Evolutionary conservation across 2,888 invertebrate genomes (phyloP).

Genomic region (Eucera pruinosa): DNA sequence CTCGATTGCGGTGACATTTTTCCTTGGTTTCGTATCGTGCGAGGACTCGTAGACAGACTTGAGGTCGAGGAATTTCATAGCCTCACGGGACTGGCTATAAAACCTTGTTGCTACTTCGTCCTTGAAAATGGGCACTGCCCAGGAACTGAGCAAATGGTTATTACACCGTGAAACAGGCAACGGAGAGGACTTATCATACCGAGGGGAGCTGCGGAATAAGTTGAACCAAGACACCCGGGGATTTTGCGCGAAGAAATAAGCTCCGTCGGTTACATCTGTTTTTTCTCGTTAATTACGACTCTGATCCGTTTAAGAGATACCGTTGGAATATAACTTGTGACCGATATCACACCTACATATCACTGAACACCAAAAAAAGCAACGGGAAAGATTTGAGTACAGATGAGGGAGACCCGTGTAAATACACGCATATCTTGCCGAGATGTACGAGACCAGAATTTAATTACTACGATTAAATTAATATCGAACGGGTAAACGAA

Average conservation of each 20-base stretch:
- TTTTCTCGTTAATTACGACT: slow-evolving; percentile 45
- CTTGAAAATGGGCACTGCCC: slow-evolving; percentile 53
- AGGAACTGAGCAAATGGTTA: slow-evolving; percentile 62
- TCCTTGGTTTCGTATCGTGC: slow-evolving; percentile 31
- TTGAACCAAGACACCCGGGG: slow-evolving; percentile 43
- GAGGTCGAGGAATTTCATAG: slow-evolving; percentile 54
- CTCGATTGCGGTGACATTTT: slow-evolving; percentile 40
- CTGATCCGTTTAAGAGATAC: slow-evolving; percentile 35
- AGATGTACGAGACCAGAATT: not conserved
- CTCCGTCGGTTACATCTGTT: slow-evolving; percentile 39
- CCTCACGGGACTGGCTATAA: slow-evolving; percentile 56
- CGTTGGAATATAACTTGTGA: not conserved
- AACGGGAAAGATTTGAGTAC: not conserved
- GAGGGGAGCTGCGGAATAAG: slow-evolving; percentile 56
- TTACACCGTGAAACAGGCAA: slow-evolving; percentile 59
- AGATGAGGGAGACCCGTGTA: not conserved
- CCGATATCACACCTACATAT: not conserved
- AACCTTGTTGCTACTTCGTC: slow-evolving; percentile 58
- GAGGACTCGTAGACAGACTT: slow-evolving; percentile 44
- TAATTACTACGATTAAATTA: not conserved
- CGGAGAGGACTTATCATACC: slow-evolving; percentile 62
- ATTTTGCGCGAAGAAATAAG: slow-evolving; percentile 50
- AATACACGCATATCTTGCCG: not conserved
- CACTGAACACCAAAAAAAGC: not conserved
- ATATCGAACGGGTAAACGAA: not conserved